Evolutionary conservation across 2,888 invertebrate species (phyloP), one percentile per base, ranked within the genome.

Genomic region (Cephus rjabovi): DNA sequence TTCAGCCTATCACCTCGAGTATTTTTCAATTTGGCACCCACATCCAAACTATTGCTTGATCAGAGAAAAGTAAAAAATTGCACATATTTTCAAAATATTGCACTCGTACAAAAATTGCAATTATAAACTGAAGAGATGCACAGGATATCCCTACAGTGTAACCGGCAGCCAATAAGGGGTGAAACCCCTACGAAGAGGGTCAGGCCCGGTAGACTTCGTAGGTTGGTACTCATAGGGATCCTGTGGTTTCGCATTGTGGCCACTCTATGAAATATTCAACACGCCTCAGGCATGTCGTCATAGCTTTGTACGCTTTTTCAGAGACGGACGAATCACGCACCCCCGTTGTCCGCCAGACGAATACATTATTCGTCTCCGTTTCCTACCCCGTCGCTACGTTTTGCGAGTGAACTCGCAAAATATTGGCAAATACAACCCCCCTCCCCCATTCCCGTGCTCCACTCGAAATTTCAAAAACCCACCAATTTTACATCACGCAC

Each of bases 231-330:
- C 74, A 79, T 73, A 77, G 76, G 79, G 81, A 77, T 74, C 77
- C 80, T 75, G 82, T 82, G 84, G 84, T 85, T 87, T 85, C 86
- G 83, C 84, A 85, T 84, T 83, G 83, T 83, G 84, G 85, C 86
- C 85, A 85, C 83, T 87, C 86, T 82, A 90, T 89, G 89, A 90
- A 90, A 89, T 89, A 90, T 89, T 89, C 89, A 89, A 88, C 87
- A 84, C 81, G 87, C 88, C 88, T 86, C 83, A 82, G 84, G 89
- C 86, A 86, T 85, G 86, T 87, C 87, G 86, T 87, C 87, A 86
- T 87, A 84, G 86, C 88, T 88, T 87, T 87, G 84, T 79, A 77
- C 81, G 40, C 12, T 70, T n/a, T 34, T 31, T 31, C 71, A 31
- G 56, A 9, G 74, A 75, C 76, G 76, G 76, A 75, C 69, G 71